A percentile compares a stretch with the other conserved stretches of the same genome.
phyloP scores from a whole-genome alignment of 2,888 invertebrate species.

The Hartigia nigra region DNA sequence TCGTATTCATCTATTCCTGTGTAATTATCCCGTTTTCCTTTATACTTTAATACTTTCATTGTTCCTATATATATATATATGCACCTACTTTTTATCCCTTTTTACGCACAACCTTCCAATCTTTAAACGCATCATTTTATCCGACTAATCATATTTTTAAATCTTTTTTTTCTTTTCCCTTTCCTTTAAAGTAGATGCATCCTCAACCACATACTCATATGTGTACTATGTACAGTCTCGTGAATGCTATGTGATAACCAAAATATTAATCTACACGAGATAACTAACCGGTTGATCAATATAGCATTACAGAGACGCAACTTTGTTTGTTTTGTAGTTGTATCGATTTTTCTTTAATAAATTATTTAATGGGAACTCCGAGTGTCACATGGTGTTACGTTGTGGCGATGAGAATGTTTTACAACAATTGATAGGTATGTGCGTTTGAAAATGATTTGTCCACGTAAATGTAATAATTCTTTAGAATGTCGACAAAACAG shows the following conservation, averaged over 20 bases:
- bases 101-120: neutral
- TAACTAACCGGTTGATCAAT: neutral
- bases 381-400: neutral
- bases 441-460: neutral
- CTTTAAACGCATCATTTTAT: neutral
- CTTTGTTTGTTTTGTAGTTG: neutral
- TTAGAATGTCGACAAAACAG: neutral
- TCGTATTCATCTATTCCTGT: neutral
- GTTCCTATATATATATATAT: neutral
- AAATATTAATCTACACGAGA: neutral
- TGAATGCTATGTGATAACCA: neutral
- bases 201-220: neutral
- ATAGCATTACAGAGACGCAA: neutral
- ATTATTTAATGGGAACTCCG: neutral
- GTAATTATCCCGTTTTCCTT: neutral
- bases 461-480: neutral
- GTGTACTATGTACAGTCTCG: neutral
- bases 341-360: neutral
- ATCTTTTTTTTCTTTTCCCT: neutral
- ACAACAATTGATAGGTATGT: neutral
- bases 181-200: neutral
- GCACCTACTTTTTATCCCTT: neutral
- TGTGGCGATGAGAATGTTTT: neutral
- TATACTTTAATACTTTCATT: neutral
- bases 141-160: neutral